Evolutionary conservation across 2,888 invertebrate genomes (phyloP).

Genomic region (Brenthis ino): DNA sequence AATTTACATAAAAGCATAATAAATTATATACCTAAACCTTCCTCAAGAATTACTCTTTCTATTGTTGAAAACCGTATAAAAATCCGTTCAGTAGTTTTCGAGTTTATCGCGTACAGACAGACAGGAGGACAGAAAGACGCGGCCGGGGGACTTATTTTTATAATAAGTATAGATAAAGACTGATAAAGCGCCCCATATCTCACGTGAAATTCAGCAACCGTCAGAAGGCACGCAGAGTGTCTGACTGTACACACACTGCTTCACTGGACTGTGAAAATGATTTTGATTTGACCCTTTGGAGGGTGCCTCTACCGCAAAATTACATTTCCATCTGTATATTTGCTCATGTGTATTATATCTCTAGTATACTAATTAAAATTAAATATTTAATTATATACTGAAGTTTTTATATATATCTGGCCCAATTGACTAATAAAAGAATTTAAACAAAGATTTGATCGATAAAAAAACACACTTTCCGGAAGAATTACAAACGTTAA

Average conservation of each 20-base stretch:
- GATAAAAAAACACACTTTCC: no score
- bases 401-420: neutral
- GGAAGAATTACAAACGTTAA: no score
- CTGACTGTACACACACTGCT: constrained; percentile 59
- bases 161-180: no score
- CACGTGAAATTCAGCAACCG: constrained; percentile 31
- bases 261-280: constrained; percentile 81
- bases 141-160: no score
- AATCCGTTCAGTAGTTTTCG: no score
- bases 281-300: constrained; percentile 82
- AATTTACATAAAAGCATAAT: no score
- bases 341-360: constrained; percentile 55
- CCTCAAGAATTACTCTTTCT: no score
- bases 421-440: neutral
- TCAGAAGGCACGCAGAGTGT: constrained; percentile 43
- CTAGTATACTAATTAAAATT: constrained; percentile 35
- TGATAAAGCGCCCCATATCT: constrained; percentile 9
- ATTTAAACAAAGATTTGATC: no score
- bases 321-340: constrained; percentile 77
- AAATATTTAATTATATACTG: constrained; percentile 11
- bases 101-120: no score
- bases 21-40: no score
- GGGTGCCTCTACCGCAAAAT: constrained; percentile 77
- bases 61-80: no score
- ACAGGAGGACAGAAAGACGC: no score